Evolutionary conservation across 2,113 vertebrate species (phyloP).

Genomic region (Hirundichthys speculiger): DNA sequence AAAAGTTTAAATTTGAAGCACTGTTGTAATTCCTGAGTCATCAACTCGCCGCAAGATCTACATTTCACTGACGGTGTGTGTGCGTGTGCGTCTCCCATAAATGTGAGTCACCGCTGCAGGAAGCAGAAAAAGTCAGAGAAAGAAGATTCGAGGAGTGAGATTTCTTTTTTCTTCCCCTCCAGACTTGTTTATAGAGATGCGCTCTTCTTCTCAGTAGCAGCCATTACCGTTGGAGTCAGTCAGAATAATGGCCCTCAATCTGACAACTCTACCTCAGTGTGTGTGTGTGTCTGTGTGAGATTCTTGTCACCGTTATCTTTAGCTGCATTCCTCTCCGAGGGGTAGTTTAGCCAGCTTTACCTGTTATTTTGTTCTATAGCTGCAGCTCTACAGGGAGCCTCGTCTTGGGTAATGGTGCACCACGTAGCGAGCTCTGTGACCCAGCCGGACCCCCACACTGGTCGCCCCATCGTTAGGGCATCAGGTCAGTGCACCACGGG

Average conservation of each 20-base stretch:
- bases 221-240: slow-evolving; percentile 42
- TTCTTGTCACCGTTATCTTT: slow-evolving; percentile 42
- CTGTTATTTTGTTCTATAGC: slow-evolving; percentile 46
- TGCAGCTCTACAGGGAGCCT: slow-evolving; percentile 29
- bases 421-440: slow-evolving; percentile 39
- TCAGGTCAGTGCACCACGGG: background rate
- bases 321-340: slow-evolving; percentile 41
- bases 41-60: too few relatives aligned
- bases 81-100: too few relatives aligned
- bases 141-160: background rate
- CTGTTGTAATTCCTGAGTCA: too few relatives aligned
- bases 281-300: slow-evolving; percentile 14
- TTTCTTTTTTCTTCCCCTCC: background rate
- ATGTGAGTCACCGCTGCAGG: slow-evolving; percentile 8
- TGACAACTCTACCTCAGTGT: slow-evolving; percentile 26
- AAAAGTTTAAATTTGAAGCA: too few relatives aligned
- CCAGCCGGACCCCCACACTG: background rate
- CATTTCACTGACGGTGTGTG: too few relatives aligned
- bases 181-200: slow-evolving; percentile 39
- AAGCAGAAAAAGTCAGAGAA: background rate
- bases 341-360: slow-evolving; percentile 19
- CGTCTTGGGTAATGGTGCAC: slow-evolving; percentile 46
- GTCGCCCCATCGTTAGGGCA: slow-evolving; percentile 4
- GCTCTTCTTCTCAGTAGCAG: slow-evolving; percentile 33
- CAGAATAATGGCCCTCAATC: slow-evolving; percentile 54